Base-by-base conservation (phyloP, 2,888 invertebrate genomes). In the Synergus japonicus region DNA sequence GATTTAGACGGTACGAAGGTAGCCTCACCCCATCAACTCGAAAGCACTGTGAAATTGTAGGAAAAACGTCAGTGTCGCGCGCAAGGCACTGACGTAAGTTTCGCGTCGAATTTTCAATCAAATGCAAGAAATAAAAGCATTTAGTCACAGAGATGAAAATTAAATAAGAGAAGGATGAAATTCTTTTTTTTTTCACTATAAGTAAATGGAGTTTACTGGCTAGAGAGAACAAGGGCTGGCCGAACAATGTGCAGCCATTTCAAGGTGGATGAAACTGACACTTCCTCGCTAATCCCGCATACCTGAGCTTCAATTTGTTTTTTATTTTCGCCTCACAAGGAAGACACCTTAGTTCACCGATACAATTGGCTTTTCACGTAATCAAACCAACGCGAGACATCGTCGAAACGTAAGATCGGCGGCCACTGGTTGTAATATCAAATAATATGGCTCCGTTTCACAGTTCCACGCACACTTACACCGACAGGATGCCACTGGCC, bases 371-470 rank as follows among this genome's bases (percentile, higher is more conserved):
- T 54, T 54, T 73, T 54, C 37, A 54, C 37, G 54, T 15, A 49
- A 73, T 73, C 41, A 54, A 54, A 37, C n/a, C 73, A 73, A 54
- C 37, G 37, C 76, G 65, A 43, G 76, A 76, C 9, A 65, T 67
- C 60, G 63, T 64, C 77, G 77, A 82, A 83, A 60, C 82, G 78
- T 76, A 79, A 63, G 78, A 78, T 80, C 80, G 79, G 67, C 80
- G 83, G 84, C 78, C 84, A 84, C 83, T 85, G 83, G 80, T 84
- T 85, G 84, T 81, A 86, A 87, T 86, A 87, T 86, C 84, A 86
- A 87, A 89, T 88, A 89, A 89, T 88, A 89, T 89, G 88, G 89
- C 88, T 87, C 87, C 83, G 86, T 85, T 86, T 81, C 82, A 86
- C 86, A 84, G 85, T 87, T 87, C 84, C 87, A 86, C 88, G 85